These are phyloP conservation scores for Macquaria australasica DNA, from an alignment of 2,113 vertebrate genomes.

Conservation along the genomic window DNA sequence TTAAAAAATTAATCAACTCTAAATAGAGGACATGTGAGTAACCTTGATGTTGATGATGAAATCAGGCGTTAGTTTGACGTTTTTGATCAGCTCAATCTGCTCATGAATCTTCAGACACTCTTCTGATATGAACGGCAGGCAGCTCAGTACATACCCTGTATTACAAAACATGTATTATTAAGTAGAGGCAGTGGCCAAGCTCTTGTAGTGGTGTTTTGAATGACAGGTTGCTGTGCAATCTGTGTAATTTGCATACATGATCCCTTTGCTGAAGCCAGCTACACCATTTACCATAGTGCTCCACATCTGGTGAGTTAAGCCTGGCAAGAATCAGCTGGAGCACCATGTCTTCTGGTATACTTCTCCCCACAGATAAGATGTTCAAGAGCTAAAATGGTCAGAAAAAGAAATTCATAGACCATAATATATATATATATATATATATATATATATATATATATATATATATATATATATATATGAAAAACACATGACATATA, in stretches of 20 bases:
- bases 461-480: neutral
- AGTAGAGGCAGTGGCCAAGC: neutral
- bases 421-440: neutral
- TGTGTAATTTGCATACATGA: neutral
- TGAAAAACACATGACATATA: neutral
- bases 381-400: slow-evolving; percentile 83
- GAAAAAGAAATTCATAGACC: neutral
- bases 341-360: slow-evolving; percentile 88
- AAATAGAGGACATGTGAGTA: slow-evolving; percentile 23
- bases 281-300: slow-evolving; percentile 88
- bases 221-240: neutral
- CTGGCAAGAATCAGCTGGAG: slow-evolving; percentile 87
- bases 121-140: slow-evolving; percentile 90
- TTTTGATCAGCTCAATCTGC: slow-evolving; percentile 91
- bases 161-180: slow-evolving; percentile 36
- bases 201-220: neutral
- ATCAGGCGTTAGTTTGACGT: slow-evolving; percentile 89
- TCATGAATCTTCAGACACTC: slow-evolving; percentile 85
- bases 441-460: neutral
- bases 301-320: slow-evolving; percentile 87
- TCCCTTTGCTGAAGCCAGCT: neutral
- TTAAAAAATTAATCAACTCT: neutral
- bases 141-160: slow-evolving; percentile 94
- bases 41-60: slow-evolving; percentile 98
- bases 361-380: slow-evolving; percentile 86